These are phyloP conservation scores for Naso thynnoides DNA, from an alignment of 2,797 vertebrate species.

Conservation along the genomic window DNA sequence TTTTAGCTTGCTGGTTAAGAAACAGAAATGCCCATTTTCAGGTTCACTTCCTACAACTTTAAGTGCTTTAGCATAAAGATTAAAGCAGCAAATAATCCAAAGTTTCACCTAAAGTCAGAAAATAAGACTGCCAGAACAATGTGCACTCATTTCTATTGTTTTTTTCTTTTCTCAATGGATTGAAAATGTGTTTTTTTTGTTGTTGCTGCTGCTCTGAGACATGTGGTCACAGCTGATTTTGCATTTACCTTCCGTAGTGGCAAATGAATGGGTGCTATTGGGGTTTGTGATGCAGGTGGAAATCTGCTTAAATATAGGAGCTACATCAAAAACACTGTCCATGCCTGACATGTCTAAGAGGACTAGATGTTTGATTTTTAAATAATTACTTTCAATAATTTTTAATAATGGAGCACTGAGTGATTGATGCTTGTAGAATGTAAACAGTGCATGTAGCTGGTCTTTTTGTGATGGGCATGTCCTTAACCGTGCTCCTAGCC, in stretches of 20 bases:
- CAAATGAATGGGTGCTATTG: background rate
- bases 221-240: background rate
- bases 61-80: background rate
- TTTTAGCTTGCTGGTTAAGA: slow-evolving; percentile 6
- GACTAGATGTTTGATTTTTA: slow-evolving; percentile 24
- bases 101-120: background rate
- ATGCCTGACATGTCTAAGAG: slow-evolving; percentile 20
- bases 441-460: slow-evolving; percentile 45
- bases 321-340: slow-evolving; percentile 16
- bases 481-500: slow-evolving; percentile 52
- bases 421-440: slow-evolving; percentile 44
- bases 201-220: slow-evolving; percentile 4
- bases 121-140: background rate
- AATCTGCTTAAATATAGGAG: slow-evolving; percentile 9
- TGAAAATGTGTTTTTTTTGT: background rate
- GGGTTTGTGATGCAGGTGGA: slow-evolving; percentile 6
- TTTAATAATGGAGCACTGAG: slow-evolving; percentile 47
- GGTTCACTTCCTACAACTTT: background rate
- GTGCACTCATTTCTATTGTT: background rate
- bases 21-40: background rate
- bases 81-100: background rate
- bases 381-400: slow-evolving; percentile 38
- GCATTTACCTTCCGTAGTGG: background rate
- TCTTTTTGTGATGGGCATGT: slow-evolving; percentile 45
- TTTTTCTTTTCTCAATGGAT: background rate